A percentile compares a stretch with the other conserved stretches of the same genome.
phyloP scores from a whole-genome alignment of 2,797 vertebrate species.

The Oophaga sylvatica region DNA sequence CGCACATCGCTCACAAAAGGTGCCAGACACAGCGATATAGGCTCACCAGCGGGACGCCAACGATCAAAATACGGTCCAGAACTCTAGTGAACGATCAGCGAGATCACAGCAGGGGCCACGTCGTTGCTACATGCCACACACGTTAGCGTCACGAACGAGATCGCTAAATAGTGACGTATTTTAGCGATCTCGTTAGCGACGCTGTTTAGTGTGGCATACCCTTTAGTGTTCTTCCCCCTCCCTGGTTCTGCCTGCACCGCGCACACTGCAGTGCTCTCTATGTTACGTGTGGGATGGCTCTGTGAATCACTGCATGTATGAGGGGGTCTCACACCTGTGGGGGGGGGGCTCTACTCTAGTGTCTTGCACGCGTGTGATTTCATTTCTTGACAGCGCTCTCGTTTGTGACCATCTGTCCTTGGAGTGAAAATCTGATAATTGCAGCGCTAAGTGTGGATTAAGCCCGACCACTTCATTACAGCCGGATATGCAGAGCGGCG shows the following conservation, averaged over 20 bases:
- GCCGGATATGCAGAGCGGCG: background rate
- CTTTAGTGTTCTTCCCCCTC: background rate
- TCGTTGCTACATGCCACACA: too few relatives aligned
- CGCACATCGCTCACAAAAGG: too few relatives aligned
- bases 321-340: background rate
- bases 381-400: background rate
- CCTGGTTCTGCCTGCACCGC: background rate
- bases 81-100: too few relatives aligned
- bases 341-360: background rate
- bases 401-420: constrained; percentile 28
- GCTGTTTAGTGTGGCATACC: too few relatives aligned
- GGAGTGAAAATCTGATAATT: constrained; percentile 9
- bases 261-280: background rate
- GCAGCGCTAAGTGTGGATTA: constrained; percentile 28
- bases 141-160: too few relatives aligned
- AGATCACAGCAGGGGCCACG: too few relatives aligned
- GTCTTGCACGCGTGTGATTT: background rate
- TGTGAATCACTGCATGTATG: constrained; percentile 8
- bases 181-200: too few relatives aligned
- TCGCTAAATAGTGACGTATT: too few relatives aligned
- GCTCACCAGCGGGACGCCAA: too few relatives aligned
- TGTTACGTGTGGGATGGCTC: background rate
- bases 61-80: too few relatives aligned
- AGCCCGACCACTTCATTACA: background rate
- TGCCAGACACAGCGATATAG: too few relatives aligned